Evolutionary conservation across 2,797 vertebrate genomes (phyloP), one percentile per base, ranked within the genome.

Genomic region (Macropus fuliginosus): DNA sequence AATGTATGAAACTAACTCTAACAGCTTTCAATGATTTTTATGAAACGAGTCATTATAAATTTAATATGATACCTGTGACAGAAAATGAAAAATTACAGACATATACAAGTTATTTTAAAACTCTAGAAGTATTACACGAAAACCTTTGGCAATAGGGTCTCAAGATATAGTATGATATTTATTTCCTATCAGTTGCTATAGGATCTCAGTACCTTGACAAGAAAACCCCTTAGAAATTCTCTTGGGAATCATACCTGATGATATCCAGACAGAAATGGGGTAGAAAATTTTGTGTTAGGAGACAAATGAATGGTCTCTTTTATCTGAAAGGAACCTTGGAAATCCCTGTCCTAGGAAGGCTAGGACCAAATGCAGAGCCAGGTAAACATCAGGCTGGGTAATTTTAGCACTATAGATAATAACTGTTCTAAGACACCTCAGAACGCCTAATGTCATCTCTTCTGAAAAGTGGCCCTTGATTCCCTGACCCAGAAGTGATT

Each of bases 191-290:
- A 91, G 66, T 91, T 52, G 54, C 16, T 94, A 56, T 87, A 40
- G 31, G 91, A 29, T 55, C n/a, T 91, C n/a, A 31, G 18, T 52
- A 56, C 55, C 90, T 14, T 52, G 56, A 55, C 55, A 93, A 46
- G 12, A 95, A 91, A 94, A 96, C 14, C 5, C 57, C 74, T 97
- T 95, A 90, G 34, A 81, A 93, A 95, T n/a, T 81, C 93, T 94
- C 89, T n/a, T 27, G 56, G 55, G 94, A 54, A 54, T 95, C 66
- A 81, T 81, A 55, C 16, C 28, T n/a, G 90, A 55, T 54, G 34
- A 87, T 16, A 97, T 57, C 29, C 59, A 50, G 62, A 92, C 62
- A 95, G 56, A 96, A 21, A 96, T 40, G 56, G 34, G 24, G 62
- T 52, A 56, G 92, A 66, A 46, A 59, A 90, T n/a, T 90, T 40